phyloP scores from a whole-genome alignment of 2,113 vertebrate species.

The Pseudopipra pipra region DNA sequence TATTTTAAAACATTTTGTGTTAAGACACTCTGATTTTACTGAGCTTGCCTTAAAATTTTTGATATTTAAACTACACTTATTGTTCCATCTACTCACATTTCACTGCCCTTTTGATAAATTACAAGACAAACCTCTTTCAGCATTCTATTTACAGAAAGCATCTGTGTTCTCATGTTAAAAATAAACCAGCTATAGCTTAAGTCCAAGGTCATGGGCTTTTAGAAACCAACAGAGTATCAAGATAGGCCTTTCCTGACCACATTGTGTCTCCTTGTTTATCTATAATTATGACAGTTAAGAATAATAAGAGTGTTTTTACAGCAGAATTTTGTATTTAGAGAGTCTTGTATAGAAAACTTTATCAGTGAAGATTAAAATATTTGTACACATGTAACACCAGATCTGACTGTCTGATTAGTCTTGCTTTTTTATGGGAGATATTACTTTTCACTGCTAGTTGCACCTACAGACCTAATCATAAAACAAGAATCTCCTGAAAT shows the following conservation, averaged over 20 bases:
- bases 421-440: background rate
- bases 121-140: background rate
- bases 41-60: background rate
- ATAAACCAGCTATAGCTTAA: background rate
- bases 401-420: background rate
- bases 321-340: background rate
- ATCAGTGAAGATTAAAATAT: background rate
- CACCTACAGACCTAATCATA: background rate
- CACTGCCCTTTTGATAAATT: background rate
- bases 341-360: background rate
- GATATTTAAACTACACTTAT: background rate
- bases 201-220: background rate
- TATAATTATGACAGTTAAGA: background rate
- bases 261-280: background rate
- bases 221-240: background rate
- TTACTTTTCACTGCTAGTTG: background rate
- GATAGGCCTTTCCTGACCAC: background rate
- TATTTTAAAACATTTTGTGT: background rate
- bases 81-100: background rate
- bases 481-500: background rate
- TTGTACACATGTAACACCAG: background rate
- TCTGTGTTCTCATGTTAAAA: background rate
- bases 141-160: background rate
- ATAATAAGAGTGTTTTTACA: background rate
- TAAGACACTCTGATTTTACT: background rate